Conservation (phyloP, 2,113 vertebrate genomes). For the Melanocharis versteri region DNA sequence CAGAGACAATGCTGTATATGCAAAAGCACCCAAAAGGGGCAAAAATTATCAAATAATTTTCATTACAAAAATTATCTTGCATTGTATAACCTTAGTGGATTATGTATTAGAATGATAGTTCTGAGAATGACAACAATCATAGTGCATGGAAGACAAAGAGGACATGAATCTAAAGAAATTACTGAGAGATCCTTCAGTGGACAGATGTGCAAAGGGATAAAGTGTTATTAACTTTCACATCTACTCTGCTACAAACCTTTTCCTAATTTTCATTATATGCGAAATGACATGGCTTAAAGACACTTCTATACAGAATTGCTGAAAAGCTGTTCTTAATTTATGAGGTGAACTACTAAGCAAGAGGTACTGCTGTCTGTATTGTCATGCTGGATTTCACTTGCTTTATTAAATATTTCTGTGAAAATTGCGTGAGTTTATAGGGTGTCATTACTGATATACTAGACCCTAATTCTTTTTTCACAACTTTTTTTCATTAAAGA, state of each 20-base stretch:
- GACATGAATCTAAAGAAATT: neutral
- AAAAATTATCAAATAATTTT: constrained; percentile 2
- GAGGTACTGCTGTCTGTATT: neutral
- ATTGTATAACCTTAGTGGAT: neutral
- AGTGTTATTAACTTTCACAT: neutral
- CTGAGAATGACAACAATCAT: constrained; percentile 13
- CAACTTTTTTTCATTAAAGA: neutral
- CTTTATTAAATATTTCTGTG: neutral
- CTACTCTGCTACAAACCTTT: neutral
- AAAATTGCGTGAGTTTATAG: neutral
- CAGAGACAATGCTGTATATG: neutral
- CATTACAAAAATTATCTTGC: neutral
- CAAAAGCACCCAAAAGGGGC: neutral
- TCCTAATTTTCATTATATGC: neutral
- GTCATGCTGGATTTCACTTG: neutral
- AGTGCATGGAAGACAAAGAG: constrained; percentile 6
- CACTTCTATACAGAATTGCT: neutral
- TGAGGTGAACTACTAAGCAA: neutral
- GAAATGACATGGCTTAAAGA: neutral
- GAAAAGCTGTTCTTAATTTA: neutral
- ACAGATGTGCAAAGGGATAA: neutral
- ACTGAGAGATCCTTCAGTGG: neutral
- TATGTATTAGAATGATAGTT: constrained; percentile 10
- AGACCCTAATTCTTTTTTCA: neutral
- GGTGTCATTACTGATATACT: neutral